These are phyloP conservation scores for Drosophila phalerata DNA, from an alignment of 2,888 invertebrate genomes.

Conservation along the genomic window DNA sequence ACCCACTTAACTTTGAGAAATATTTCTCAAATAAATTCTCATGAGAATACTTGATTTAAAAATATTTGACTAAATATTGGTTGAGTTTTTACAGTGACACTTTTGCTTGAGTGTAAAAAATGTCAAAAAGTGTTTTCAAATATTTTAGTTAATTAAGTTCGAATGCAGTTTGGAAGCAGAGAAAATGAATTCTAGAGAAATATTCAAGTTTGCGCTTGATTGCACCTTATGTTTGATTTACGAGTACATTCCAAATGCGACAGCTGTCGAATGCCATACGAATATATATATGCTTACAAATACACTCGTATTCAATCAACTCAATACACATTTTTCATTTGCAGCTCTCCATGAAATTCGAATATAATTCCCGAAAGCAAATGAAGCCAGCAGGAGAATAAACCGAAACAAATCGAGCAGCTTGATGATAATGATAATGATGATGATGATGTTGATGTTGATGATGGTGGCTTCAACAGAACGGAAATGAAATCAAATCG, in stretches of 20 bases:
- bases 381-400: constrained; percentile 57
- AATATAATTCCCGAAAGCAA: constrained; percentile 49
- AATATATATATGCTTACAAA: neutral
- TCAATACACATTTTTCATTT: constrained; percentile 36
- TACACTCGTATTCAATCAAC: constrained; percentile 34
- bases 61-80: constrained; percentile 1
- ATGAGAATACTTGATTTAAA: neutral
- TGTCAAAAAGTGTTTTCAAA: constrained; percentile 13
- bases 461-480: constrained; percentile 26
- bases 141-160: constrained; percentile 38
- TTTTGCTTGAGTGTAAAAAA: constrained; percentile 18
- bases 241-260: constrained; percentile 56
- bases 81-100: neutral
- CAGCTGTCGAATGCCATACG: constrained; percentile 66
- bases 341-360: constrained; percentile 25
- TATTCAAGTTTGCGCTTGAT: constrained; percentile 36
- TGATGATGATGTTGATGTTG: constrained; percentile 23
- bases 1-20: neutral
- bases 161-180: constrained; percentile 14
- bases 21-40: neutral
- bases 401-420: constrained; percentile 63
- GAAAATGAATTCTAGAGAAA: neutral
- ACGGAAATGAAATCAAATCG: constrained; percentile 77
- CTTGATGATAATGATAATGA: constrained; percentile 40
- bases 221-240: constrained; percentile 64